Percentiles rank a stretch among this genome's conserved stretches.
Evolutionary conservation across 2,797 vertebrate genomes (phyloP).

Genomic region (Clamator glandarius): DNA sequence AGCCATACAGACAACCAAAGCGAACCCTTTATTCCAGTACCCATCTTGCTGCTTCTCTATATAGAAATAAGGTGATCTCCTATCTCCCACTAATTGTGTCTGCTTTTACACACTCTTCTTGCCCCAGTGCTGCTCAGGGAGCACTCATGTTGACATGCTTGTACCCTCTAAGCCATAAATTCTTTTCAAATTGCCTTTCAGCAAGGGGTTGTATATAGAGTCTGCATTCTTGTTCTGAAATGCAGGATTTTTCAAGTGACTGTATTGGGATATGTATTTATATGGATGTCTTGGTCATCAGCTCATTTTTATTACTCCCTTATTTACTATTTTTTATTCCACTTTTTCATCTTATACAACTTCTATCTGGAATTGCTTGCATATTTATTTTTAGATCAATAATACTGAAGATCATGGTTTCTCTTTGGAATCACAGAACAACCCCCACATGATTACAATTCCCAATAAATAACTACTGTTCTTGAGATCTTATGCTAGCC

Average conservation of each 20-base stretch:
- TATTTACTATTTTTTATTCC: neutral
- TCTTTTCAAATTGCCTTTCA: neutral
- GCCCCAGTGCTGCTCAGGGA: neutral
- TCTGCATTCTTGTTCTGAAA: neutral
- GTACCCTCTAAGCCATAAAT: neutral
- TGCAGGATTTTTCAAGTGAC: neutral
- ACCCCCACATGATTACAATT: neutral
- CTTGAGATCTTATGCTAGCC: neutral
- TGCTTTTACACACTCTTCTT: neutral
- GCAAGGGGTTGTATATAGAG: neutral
- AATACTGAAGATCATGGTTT: neutral
- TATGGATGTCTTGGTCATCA: neutral
- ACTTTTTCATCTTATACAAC: neutral
- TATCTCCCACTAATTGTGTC: neutral
- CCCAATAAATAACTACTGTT: neutral
- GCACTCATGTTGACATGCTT: neutral
- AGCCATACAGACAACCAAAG: neutral
- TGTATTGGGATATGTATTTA: neutral
- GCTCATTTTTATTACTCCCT: neutral
- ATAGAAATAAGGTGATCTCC: neutral
- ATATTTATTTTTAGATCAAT: conserved; percentile 9
- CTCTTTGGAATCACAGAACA: neutral
- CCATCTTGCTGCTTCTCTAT: neutral
- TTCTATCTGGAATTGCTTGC: neutral
- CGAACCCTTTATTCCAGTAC: neutral